Evolutionary conservation across 1,140 invertebrate genomes (phyloP), one percentile per base, ranked within the genome.

Genomic region (Ips nitidus): DNA sequence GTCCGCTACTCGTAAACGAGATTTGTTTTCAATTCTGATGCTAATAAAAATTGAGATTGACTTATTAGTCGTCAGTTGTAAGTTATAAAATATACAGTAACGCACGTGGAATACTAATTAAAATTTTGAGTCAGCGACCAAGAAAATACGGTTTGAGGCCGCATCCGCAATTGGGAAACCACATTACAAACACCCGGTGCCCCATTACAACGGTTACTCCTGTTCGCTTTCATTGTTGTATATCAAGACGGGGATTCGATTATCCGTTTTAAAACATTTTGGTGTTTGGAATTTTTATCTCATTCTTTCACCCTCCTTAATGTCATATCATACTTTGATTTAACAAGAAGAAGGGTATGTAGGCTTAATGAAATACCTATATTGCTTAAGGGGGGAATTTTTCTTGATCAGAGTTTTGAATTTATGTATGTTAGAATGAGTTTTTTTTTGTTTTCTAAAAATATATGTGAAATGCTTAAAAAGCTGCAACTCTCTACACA

Each of bases 71-170:
- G 22, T 41, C 50, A 38, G 67, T 37, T 45, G 52, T 63, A 56
- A 63, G 55, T 63, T 69, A 69, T 69, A 69, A 22, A 50, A 50
- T 50, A 50, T 47, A 64, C 53, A 71, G 61, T 71, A 71, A 71
- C 69, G 69, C 69, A 71, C 69, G 63, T 71, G 58, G 69, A 71
- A 71, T 71, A 71, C 64, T 71, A 71, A 71, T 71, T 71, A 71
- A 66, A 66, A 71, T 71, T 71, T 71, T 66, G 69, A 71, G 63
- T 61, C 61, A 71, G 56, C 69, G 47, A 66, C 56, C 50, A 66
- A 71, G 69, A 61, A 66, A 66, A 70, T 70, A 65, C 55, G 61
- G 69, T 66, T 70, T 53, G 69, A 57, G 45, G 57, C 52, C 69
- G 62, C 63, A 53, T 53, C 69, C 69, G 62, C 69, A 71, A 71